These are phyloP conservation scores for Temnothorax ravouxi DNA, from an alignment of 2,888 invertebrate species.

Conservation along the genomic window DNA sequence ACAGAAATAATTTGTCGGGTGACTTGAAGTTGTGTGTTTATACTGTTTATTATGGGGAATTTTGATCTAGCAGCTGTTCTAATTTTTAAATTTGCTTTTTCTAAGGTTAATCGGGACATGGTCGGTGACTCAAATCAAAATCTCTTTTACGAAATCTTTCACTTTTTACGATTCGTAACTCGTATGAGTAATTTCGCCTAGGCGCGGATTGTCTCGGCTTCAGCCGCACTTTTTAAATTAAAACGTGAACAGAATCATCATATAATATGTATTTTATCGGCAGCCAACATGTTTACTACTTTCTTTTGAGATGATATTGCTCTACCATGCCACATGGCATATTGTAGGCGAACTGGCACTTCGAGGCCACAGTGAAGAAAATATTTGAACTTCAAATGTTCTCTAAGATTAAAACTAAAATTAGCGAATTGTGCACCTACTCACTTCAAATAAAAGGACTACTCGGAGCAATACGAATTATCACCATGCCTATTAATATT, in stretches of 20 bases:
- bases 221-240: neutral
- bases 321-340: neutral
- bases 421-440: neutral
- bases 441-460: neutral
- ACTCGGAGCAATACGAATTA: neutral
- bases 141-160: neutral
- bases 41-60: neutral
- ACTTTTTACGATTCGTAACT: neutral
- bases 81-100: neutral
- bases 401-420: conserved; percentile 5
- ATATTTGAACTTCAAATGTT: conserved; percentile 12
- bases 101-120: neutral
- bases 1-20: neutral
- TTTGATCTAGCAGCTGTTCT: neutral
- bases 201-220: neutral
- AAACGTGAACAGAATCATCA: neutral
- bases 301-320: neutral
- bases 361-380: conserved; percentile 1
- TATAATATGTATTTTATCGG: neutral
- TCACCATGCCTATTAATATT: neutral
- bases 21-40: neutral
- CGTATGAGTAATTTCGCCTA: neutral
- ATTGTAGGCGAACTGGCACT: neutral
- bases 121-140: neutral
- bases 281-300: neutral